Conservation (phyloP, 1,140 invertebrate species). For the Drosophila bifasciata region DNA sequence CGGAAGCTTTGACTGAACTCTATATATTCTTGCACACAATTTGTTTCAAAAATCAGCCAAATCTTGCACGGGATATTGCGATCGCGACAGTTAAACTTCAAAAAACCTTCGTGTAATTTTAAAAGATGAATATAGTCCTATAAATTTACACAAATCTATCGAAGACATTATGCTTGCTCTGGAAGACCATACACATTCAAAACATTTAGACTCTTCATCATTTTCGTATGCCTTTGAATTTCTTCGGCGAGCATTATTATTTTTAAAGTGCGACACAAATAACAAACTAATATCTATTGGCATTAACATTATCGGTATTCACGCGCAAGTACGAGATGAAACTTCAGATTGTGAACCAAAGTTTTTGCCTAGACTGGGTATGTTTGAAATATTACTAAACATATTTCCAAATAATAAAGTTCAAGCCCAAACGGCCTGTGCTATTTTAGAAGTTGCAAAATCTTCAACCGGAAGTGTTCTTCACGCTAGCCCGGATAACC, state of each 20-base stretch:
- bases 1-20: slow-evolving; percentile 87
- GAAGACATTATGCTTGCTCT: slow-evolving; percentile 42
- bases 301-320: slow-evolving; percentile 88
- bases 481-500: slow-evolving; percentile 86
- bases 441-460: slow-evolving; percentile 90
- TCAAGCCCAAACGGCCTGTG: slow-evolving; percentile 90
- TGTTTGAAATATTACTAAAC: slow-evolving; percentile 92
- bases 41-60: slow-evolving; percentile 46
- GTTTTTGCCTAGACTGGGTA: slow-evolving; percentile 91
- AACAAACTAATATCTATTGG: slow-evolving; percentile 87
- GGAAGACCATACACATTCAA: slow-evolving; percentile 40
- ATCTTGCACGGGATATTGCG: slow-evolving; percentile 84
- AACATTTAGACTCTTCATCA: slow-evolving; percentile 85
- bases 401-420: slow-evolving; percentile 90
- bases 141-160: slow-evolving; percentile 84
- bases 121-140: slow-evolving; percentile 90
- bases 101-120: slow-evolving; percentile 91
- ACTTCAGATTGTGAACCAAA: slow-evolving; percentile 86
- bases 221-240: slow-evolving; percentile 94
- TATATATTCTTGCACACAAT: slow-evolving; percentile 85
- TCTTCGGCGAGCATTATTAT: slow-evolving; percentile 87
- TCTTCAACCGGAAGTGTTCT: slow-evolving; percentile 88
- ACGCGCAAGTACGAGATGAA: slow-evolving; percentile 87
- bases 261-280: slow-evolving; percentile 84
- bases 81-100: slow-evolving; percentile 88